Conservation (phyloP, 2,888 invertebrate species). For the Psylliodes chrysocephalus region DNA sequence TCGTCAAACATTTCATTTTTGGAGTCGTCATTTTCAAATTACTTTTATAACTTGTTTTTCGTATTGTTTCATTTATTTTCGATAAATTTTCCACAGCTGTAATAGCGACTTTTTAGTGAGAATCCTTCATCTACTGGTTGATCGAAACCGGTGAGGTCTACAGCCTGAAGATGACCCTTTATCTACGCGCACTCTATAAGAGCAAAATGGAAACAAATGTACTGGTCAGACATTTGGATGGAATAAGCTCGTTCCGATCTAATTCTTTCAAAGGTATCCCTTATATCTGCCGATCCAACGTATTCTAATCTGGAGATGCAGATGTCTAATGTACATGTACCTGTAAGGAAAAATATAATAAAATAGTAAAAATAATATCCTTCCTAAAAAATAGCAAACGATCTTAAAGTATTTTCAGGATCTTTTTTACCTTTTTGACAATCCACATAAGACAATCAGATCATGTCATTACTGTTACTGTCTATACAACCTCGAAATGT, state of each 20-base stretch:
- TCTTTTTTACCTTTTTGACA: no score
- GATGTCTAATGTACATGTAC: slow-evolving; percentile 95
- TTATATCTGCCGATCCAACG: slow-evolving; percentile 88
- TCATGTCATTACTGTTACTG: no score
- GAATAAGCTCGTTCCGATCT: slow-evolving; percentile 95
- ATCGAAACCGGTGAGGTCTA: slow-evolving; percentile 82
- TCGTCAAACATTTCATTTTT: no score
- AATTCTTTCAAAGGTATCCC: slow-evolving; percentile 92
- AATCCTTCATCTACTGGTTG: slow-evolving; percentile 84
- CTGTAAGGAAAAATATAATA: slow-evolving; percentile 66
- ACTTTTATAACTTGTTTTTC: no score
- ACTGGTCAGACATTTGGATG: slow-evolving; percentile 99
- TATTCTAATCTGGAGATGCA: slow-evolving; percentile 91
- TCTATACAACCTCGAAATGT: no score
- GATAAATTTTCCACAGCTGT: not conserved
- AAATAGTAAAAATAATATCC: no score
- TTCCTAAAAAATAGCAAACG: no score
- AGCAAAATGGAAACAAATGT: slow-evolving; percentile 96
- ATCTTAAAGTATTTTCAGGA: no score
- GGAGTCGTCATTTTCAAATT: no score
- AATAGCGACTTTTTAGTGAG: slow-evolving; percentile 72
- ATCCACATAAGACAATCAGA: no score
- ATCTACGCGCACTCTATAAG: slow-evolving; percentile 87
- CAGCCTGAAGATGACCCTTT: slow-evolving; percentile 81
- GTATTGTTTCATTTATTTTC: no score